Evolutionary conservation across 2,888 invertebrate species (phyloP), one percentile per base, ranked within the genome.

Genomic region (Chymomyza amoena): DNA sequence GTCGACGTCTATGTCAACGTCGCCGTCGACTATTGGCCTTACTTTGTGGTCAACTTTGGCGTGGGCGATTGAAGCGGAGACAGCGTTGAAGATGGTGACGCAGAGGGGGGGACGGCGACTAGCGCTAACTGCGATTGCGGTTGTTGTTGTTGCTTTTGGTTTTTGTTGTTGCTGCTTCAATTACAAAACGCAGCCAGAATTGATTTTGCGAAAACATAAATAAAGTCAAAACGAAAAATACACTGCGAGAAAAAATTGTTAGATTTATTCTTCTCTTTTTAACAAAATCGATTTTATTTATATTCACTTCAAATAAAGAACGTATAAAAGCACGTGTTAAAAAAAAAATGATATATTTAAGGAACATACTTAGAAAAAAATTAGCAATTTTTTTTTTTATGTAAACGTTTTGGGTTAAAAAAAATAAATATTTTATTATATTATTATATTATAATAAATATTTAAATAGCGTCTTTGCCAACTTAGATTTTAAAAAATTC

Each of bases 131-230:
- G 57, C 57, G 57, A 25, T 57, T 57, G 57, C 45, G 60, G 64
- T 45, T 52, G 54, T 66, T 64, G 25, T 25, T 25, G 20, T 20
- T n/a, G 54, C 28, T 57, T n/a, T n/a, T n/a, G n/a, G 20, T 20
- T 32, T 52, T 72, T 64, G 64, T 25, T 70, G 28, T 32, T 39
- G 59, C 60, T 72, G 84, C 87, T 82, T 87, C 85, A 81, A 81
- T 81, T 87, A 80, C 80, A 69, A 62, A 77, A 74, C 79, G 84
- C 79, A 75, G 61, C 71, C 66, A 80, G 83, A 87, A 84, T 84
- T 87, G 87, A 83, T 87, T 84, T 87, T 85, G 77, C 83, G 32
- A 32, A 32, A 32, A 32, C 9, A 70, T 62, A 15, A 79, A 56
- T 18, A 18, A n/a, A 18, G 1, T 9, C 6, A 32, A 32, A 32